phyloP scores from a whole-genome alignment of 2,113 vertebrate species.

The Mesembrinibis cayennensis region DNA sequence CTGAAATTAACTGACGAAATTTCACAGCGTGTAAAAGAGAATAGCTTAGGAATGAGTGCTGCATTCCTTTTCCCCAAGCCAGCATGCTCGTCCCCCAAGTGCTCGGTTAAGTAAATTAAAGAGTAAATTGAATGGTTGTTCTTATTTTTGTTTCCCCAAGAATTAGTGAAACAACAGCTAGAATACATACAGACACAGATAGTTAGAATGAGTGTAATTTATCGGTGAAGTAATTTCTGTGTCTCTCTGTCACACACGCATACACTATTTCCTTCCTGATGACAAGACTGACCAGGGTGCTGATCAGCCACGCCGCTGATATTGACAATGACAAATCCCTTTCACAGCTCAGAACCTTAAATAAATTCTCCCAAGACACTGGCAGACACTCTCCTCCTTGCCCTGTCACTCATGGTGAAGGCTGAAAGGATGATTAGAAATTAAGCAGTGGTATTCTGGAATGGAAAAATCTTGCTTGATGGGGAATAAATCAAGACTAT shows the following conservation, averaged over 20 bases:
- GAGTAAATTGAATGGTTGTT: constrained; percentile 8
- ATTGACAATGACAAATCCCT: constrained; percentile 59
- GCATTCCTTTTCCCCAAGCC: not conserved
- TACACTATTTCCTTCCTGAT: not conserved
- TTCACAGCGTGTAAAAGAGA: not conserved
- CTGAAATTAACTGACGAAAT: not conserved
- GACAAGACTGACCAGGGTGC: constrained; percentile 5
- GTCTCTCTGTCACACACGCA: not conserved
- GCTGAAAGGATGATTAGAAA: constrained; percentile 26
- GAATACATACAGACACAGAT: constrained; percentile 10
- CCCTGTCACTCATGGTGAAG: constrained; percentile 20
- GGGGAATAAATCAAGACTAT: not conserved
- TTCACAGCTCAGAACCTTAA: constrained; percentile 18
- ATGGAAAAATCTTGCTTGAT: constrained; percentile 11
- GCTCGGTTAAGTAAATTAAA: constrained; percentile 51
- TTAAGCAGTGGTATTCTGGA: not conserved
- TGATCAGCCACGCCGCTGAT: not conserved
- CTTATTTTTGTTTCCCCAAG: constrained; percentile 41
- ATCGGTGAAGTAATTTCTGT: constrained; percentile 4
- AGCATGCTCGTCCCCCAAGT: not conserved
- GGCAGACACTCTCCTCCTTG: not conserved
- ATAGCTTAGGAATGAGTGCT: not conserved
- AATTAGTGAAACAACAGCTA: constrained; percentile 39
- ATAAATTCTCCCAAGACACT: constrained; percentile 38
- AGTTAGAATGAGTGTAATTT: not conserved